These are phyloP conservation scores for Drosophila borealis DNA, from an alignment of 2,888 invertebrate species.

Conservation along the genomic window DNA sequence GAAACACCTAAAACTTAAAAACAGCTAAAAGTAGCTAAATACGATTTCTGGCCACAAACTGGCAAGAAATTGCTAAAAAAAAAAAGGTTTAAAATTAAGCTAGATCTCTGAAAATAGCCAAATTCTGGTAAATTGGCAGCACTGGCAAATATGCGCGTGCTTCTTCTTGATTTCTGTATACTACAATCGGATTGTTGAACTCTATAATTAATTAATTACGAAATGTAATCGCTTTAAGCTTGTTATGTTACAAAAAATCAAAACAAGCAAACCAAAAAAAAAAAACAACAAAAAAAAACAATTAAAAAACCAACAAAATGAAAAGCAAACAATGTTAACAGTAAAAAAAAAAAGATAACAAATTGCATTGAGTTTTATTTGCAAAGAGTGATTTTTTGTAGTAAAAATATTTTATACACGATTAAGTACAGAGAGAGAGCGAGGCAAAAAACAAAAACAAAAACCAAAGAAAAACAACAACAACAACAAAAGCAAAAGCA, in stretches of 20 bases:
- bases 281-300: slow-evolving; percentile 4
- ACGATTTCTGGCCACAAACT: too few species aligned
- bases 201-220: slow-evolving; percentile 24
- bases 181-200: slow-evolving; percentile 45
- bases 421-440: slow-evolving; percentile 39
- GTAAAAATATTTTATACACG: slow-evolving; percentile 78
- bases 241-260: slow-evolving; percentile 48
- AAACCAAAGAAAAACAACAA: slow-evolving; percentile 22
- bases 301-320: slow-evolving; percentile 9
- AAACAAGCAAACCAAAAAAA: slow-evolving; percentile 21
- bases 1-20: too few species aligned
- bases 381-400: slow-evolving; percentile 82
- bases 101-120: too few species aligned
- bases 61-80: too few species aligned
- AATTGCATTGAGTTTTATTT: slow-evolving; percentile 76
- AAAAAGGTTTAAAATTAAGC: too few species aligned
- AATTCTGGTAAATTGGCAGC: too few species aligned
- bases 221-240: slow-evolving; percentile 61
- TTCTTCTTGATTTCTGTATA: slow-evolving; percentile 17
- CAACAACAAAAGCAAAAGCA: slow-evolving; percentile 18
- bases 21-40: too few species aligned
- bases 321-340: slow-evolving; percentile 68
- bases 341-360: slow-evolving; percentile 42
- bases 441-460: slow-evolving; percentile 9
- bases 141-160: background rate